A percentile compares a stretch with the other conserved stretches of the same genome.
phyloP scores from a whole-genome alignment of 2,113 vertebrate species.

The Prochilodus magdalenae region DNA sequence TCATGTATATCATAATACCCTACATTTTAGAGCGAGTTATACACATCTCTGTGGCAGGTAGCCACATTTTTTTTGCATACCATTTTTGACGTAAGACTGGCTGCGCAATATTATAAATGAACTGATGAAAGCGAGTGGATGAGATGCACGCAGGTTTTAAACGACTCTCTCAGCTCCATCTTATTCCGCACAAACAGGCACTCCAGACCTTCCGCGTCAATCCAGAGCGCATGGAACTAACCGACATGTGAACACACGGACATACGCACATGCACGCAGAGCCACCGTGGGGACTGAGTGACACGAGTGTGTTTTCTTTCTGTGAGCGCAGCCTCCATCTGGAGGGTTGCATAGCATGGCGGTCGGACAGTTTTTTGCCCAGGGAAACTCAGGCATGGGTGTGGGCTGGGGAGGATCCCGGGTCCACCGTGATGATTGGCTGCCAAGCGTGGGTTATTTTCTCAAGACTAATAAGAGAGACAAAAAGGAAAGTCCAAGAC shows the following conservation, averaged over 20 bases:
- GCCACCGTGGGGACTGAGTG: conserved; percentile 31
- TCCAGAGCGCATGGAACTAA: not conserved
- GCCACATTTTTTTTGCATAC: not conserved
- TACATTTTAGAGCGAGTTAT: no score
- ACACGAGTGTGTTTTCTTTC: conserved; percentile 54
- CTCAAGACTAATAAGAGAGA: conserved; percentile 60
- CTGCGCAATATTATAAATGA: not conserved
- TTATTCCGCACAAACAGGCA: not conserved
- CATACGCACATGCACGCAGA: not conserved
- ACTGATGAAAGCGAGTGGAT: not conserved
- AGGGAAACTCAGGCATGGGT: conserved; percentile 66
- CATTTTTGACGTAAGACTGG: no score
- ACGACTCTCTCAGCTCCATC: not conserved
- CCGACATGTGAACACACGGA: not conserved
- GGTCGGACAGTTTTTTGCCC: conserved; percentile 66
- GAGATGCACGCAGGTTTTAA: not conserved
- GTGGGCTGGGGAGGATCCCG: conserved; percentile 55
- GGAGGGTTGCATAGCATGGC: conserved; percentile 64
- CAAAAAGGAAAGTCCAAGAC: conserved; percentile 60
- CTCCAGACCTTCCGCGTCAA: not conserved
- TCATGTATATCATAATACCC: no score
- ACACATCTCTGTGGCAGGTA: no score
- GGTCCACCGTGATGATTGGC: conserved; percentile 60
- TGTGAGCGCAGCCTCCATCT: conserved; percentile 61
- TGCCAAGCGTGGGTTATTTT: conserved; percentile 54